phyloP scores from a whole-genome alignment of 2,797 vertebrate genomes.

The Halcyon leucocephala region DNA sequence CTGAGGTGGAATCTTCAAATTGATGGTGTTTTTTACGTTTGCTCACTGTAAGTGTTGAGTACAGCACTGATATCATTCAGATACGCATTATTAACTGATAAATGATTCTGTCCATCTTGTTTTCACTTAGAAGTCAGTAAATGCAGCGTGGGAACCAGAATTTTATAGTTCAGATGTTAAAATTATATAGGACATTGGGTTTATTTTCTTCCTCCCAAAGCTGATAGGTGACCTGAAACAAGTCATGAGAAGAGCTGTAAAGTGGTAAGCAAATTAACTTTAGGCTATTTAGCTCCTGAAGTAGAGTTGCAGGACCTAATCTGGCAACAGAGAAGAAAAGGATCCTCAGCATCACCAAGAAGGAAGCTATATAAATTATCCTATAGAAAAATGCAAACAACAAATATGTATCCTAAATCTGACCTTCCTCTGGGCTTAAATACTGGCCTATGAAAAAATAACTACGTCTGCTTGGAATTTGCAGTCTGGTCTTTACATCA shows the following conservation, averaged over 20 bases:
- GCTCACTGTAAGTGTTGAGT: neutral
- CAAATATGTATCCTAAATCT: neutral
- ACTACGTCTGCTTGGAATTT: neutral
- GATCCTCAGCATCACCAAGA: neutral
- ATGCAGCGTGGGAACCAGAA: neutral
- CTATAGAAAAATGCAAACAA: neutral
- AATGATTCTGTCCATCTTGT: neutral
- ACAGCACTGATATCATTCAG: neutral
- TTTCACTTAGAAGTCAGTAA: neutral
- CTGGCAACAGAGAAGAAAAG: neutral
- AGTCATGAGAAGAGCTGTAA: neutral
- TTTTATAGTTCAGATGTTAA: neutral
- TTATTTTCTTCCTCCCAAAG: neutral
- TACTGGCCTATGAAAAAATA: neutral
- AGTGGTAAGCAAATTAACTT: neutral
- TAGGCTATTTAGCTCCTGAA: neutral
- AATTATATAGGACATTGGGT: neutral
- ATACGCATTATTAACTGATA: neutral
- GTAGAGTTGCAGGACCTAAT: neutral
- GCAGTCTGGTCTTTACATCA: neutral
- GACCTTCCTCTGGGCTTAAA: neutral
- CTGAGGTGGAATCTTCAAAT: neutral
- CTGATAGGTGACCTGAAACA: neutral
- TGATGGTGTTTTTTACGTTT: neutral
- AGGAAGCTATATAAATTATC: neutral